Evolutionary conservation across 2,113 vertebrate species (phyloP).

Genomic region (Hippocampus zosterae): DNA sequence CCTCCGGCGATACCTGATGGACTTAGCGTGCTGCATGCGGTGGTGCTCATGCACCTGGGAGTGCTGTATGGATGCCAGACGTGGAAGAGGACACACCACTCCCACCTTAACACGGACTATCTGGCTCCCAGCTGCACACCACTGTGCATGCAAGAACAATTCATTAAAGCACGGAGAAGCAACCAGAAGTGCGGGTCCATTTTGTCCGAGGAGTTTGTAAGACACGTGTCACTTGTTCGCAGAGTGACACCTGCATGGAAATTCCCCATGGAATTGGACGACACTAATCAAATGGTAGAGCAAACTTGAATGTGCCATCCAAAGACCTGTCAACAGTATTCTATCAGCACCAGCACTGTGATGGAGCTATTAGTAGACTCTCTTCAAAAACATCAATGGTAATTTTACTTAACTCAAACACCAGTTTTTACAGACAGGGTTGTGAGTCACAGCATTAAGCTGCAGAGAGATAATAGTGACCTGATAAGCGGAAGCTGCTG

Average conservation of each 20-base stretch:
- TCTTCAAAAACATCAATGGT: constrained; percentile 30
- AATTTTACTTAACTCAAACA: constrained; percentile 29
- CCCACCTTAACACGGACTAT: constrained; percentile 33
- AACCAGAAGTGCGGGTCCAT: constrained; percentile 13
- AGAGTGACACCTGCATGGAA: neutral
- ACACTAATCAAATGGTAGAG: neutral
- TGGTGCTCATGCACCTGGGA: constrained; percentile 20
- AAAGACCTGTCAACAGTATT: neutral
- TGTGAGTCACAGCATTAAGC: constrained; percentile 50
- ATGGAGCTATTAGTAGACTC: constrained; percentile 33
- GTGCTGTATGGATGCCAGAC: constrained; percentile 23
- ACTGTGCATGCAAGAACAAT: constrained; percentile 15
- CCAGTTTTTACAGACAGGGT: constrained; percentile 32
- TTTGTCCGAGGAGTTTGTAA: constrained; percentile 26
- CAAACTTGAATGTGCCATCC: neutral
- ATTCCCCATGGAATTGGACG: neutral
- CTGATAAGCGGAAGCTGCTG: constrained; percentile 63
- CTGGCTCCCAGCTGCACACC: constrained; percentile 33
- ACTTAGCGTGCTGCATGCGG: constrained; percentile 7
- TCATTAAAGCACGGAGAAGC: constrained; percentile 30
- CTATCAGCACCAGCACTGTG: constrained; percentile 8
- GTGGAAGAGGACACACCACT: constrained; percentile 2
- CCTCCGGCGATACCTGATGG: constrained; percentile 5
- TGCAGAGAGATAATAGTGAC: constrained; percentile 51
- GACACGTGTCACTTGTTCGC: too few relatives aligned